phyloP scores from a whole-genome alignment of 2,888 invertebrate species.

The Dione juno region DNA sequence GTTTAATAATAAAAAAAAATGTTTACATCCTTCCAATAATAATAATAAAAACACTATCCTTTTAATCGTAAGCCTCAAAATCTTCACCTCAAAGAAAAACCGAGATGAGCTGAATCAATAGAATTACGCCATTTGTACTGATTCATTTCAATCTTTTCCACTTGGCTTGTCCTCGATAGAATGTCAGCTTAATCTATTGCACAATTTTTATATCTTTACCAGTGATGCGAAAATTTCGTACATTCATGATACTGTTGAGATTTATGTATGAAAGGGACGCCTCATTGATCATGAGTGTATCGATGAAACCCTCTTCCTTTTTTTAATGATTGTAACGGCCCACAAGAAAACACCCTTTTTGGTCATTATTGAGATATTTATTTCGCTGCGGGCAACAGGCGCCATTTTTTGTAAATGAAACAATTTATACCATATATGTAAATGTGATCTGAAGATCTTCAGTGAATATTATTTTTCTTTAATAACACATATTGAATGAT shows the following conservation, averaged over 20 bases:
- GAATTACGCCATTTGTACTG: conserved; percentile 36
- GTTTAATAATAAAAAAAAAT: background rate
- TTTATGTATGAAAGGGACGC: conserved; percentile 33
- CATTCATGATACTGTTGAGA: conserved; percentile 34
- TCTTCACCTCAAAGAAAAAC: conserved; percentile 8
- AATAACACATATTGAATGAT: too few relatives aligned
- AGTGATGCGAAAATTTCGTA: conserved; percentile 42
- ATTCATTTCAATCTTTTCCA: conserved; percentile 47
- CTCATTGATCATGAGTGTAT: conserved; percentile 37
- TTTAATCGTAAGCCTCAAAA: conserved; percentile 14
- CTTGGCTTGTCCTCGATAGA: conserved; percentile 43
- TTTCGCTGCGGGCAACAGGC: background rate
- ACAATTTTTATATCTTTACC: conserved; percentile 44
- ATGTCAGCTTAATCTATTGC: conserved; percentile 47
- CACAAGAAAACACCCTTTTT: conserved; percentile 17
- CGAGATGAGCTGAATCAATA: conserved; percentile 29
- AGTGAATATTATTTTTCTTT: background rate
- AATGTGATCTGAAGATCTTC: background rate
- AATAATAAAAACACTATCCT: background rate
- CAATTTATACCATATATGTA: background rate
- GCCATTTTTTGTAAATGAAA: background rate
- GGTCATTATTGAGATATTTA: conserved; percentile 15
- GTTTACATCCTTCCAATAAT: too few relatives aligned
- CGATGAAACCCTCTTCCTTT: conserved; percentile 25
- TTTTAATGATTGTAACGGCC: conserved; percentile 31